Evolutionary conservation across 1,140 invertebrate species (phyloP), one percentile per base, ranked within the genome.

Genomic region (Antheraea mylitta): DNA sequence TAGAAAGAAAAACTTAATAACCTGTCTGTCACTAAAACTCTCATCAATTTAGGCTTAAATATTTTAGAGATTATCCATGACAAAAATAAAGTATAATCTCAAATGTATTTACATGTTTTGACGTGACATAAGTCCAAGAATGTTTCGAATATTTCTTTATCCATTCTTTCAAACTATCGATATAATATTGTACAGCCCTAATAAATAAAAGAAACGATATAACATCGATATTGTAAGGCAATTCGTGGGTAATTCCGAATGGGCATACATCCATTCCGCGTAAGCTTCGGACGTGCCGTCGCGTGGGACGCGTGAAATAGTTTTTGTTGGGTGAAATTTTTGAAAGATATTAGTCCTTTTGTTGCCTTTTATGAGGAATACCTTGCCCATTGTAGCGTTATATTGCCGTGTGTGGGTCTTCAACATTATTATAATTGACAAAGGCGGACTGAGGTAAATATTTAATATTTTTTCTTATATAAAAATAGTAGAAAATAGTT

Each of bases 331-430:
- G 13, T 53, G 45, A 53, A 53, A 53, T 53, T 53, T 53, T 53
- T 53, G 45, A 53, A 53, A 53, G 45, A 53, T n/a, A 53, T 53
- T 53, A 53, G 45, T 16, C 45, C 45, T 16, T 53, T 53, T 53
- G 45, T 53, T 53, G 45, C 45, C 45, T 53, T 53, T 53, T 53
- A 53, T 13, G 45, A 53, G 45, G 10, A 53, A 53, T 53, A 53
- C 45, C 45, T 53, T 53, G 10, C 16, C 45, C 45, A 53, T 53
- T 53, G 45, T 53, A 10, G 9, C 16, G 45, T 53, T 53, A 53
- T 53, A 53, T 53, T 53, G 45, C 16, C 13, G 45, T 13, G 45
- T 16, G 45, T 13, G 45, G 16, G 0, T 1, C 11, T n/a, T n/a
- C 7, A 53, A 53, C 9, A 13, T 53, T 53, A 53, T 53, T 53